A percentile compares a stretch with the other conserved stretches of the same genome.
Conservation (phyloP, 2,888 invertebrate genomes). For the Limenitis camilla region DNA sequence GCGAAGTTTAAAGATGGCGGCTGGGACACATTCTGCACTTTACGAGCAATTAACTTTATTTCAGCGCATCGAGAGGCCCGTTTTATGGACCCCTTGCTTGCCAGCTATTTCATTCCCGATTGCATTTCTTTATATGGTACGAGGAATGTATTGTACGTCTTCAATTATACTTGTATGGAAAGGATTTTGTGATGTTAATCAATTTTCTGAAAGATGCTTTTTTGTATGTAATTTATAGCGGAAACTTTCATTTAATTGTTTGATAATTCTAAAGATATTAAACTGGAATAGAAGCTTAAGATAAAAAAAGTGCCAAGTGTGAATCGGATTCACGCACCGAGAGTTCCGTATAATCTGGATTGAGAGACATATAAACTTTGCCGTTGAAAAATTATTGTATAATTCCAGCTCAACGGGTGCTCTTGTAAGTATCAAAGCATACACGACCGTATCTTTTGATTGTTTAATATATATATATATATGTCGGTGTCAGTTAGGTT, state of each 20-base stretch:
- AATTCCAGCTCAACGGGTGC: too few relatives aligned
- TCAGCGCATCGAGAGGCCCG: slow-evolving; percentile 32
- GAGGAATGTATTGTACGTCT: slow-evolving; percentile 32
- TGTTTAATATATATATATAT: too few relatives aligned
- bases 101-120: slow-evolving; percentile 33
- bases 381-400: too few relatives aligned
- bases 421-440: too few relatives aligned
- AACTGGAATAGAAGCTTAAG: neutral
- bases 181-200: slow-evolving; percentile 1
- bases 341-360: too few relatives aligned
- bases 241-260: neutral
- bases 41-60: slow-evolving; percentile 46
- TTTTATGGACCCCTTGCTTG: slow-evolving; percentile 32
- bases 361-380: too few relatives aligned
- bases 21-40: slow-evolving; percentile 32
- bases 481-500: too few relatives aligned
- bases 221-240: neutral
- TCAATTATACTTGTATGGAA: slow-evolving; percentile 1
- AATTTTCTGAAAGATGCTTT: slow-evolving; percentile 3
- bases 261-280: neutral
- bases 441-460: too few relatives aligned
- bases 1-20: slow-evolving; percentile 29
- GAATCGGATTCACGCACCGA: too few relatives aligned
- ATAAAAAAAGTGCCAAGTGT: too few relatives aligned
- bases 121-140: slow-evolving; percentile 43